phyloP scores from a whole-genome alignment of 2,888 invertebrate species.

The Crossocerus cetratus region DNA sequence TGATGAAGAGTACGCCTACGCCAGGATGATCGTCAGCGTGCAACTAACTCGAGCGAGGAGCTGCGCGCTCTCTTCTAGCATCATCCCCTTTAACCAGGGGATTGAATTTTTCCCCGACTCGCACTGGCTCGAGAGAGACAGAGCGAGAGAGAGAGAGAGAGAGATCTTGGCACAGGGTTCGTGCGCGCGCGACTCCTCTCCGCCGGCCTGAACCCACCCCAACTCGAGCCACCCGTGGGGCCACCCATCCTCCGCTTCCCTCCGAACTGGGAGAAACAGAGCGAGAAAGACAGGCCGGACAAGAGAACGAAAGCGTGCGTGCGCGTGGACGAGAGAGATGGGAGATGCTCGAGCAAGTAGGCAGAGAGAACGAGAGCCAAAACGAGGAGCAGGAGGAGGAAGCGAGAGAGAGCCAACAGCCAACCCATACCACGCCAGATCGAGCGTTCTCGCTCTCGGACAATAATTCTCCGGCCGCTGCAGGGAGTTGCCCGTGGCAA shows the following conservation, averaged over 20 bases:
- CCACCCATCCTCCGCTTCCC: slow-evolving; percentile 28
- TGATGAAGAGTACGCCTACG: too few species aligned
- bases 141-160: too few species aligned
- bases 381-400: slow-evolving; percentile 7
- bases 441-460: slow-evolving; percentile 57
- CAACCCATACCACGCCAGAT: slow-evolving; percentile 41
- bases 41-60: not conserved
- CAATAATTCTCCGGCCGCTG: slow-evolving; percentile 69
- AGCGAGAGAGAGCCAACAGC: not conserved
- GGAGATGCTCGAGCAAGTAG: slow-evolving; percentile 2
- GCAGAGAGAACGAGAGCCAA: slow-evolving; percentile 10
- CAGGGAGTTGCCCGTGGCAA: slow-evolving; percentile 75
- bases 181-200: slow-evolving; percentile 64
- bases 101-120: slow-evolving; percentile 74
- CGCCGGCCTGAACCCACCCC: slow-evolving; percentile 54
- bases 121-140: slow-evolving; percentile 35
- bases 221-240: slow-evolving; percentile 25
- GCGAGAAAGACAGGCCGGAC: too few species aligned
- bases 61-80: too few species aligned
- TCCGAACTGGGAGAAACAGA: slow-evolving; percentile 30
- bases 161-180: slow-evolving; percentile 62
- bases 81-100: slow-evolving; percentile 74
- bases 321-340: not conserved
- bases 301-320: slow-evolving; percentile 24
- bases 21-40: too few species aligned